Evolutionary conservation across 1,140 invertebrate genomes (phyloP), one percentile per base, ranked within the genome.

Genomic region (Parasteatoda tepidariorum): DNA sequence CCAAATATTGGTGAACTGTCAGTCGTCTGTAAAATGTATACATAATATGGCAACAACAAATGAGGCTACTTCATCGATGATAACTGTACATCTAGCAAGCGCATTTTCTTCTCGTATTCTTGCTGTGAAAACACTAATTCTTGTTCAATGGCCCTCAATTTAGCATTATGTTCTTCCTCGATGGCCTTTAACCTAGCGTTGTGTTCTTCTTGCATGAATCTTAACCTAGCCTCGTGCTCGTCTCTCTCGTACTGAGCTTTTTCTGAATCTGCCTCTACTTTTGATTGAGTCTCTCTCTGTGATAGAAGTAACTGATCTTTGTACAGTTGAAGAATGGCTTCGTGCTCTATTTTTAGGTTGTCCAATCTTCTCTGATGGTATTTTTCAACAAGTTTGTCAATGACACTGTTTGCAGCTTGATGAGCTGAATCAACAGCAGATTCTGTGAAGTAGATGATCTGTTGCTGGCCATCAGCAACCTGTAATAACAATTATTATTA

Each of bases 381-480:
- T 66, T 83, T 83, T 28, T 83, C 81, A 2, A 83, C 81, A 15
- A 83, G 31, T 66, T 83, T 83, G 41, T 83, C 81, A 74, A 83
- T 83, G 11, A 83, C 81, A 73, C 26, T 83, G 24, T 83, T 83
- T 11, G 68, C 70, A 18, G 68, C 70, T 66, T 83, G 81, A 26
- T 83, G 81, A 18, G 81, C 68, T 48, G 81, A 73, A 38, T 83
- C 81, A n/a, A 83, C 81, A 3, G 81, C 81, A 9, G 81, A 83
- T 66, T 83, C 81, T 22, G 81, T 83, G 28, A 83, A 83, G 28
- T 83, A 83, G 13, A 83, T 83, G 18, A 83, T 83, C 38, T 83
- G 68, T 74, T 83, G 81, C 28, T 83, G 81, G 15, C 81, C 81
- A 73, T 83, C 81, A 54, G 55, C 15, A 31, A 83, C 78, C 78